phyloP scores from a whole-genome alignment of 2,113 vertebrate genomes.

The Trematocara macrostoma region DNA sequence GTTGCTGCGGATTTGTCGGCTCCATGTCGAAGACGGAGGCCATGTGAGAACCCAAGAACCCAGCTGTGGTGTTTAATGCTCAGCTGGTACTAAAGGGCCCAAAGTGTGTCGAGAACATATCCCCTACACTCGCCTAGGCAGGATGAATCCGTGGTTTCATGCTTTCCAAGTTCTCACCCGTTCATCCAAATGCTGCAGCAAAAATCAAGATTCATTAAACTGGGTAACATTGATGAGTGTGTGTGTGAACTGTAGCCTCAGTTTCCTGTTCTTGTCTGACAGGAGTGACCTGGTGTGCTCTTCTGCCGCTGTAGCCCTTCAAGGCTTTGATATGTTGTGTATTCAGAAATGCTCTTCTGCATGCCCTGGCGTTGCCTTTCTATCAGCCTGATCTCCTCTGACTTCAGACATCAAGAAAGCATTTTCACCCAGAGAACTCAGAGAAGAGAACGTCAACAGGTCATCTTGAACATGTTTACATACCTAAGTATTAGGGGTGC shows the following conservation, averaged over 20 bases:
- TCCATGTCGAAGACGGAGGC: not conserved
- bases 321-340: not conserved
- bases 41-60: not conserved
- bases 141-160: not conserved
- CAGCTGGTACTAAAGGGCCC: not conserved
- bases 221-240: not conserved
- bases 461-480: fast-evolving
- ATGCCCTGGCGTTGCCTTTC: fast-evolving
- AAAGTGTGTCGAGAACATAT: not conserved
- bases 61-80: not conserved
- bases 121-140: not conserved
- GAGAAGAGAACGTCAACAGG: not conserved
- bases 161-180: not conserved
- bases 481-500: fast-evolving
- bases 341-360: not conserved
- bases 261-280: not conserved
- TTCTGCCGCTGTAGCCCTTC: not conserved
- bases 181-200: not conserved
- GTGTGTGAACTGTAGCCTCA: not conserved
- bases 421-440: not conserved
- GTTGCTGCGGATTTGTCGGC: not conserved
- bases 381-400: not conserved
- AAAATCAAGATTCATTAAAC: not conserved
- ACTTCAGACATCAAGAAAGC: not conserved
- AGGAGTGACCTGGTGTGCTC: fast-evolving